phyloP scores from a whole-genome alignment of 2,888 invertebrate genomes.

The Argyresthia goedartella region DNA sequence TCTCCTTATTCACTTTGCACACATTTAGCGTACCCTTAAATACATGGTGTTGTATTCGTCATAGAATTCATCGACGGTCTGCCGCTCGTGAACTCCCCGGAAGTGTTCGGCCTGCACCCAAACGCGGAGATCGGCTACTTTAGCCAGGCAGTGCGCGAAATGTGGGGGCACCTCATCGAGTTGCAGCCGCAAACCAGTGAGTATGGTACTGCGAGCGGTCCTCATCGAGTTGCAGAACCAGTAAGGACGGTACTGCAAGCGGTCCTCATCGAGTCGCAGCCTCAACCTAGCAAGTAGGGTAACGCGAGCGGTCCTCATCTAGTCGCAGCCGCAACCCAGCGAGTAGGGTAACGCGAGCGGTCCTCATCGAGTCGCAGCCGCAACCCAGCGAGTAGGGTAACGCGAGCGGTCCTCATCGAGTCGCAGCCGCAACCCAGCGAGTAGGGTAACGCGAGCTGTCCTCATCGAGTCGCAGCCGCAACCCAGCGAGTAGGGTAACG shows the following conservation, averaged over 20 bases:
- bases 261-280: constrained; percentile 91
- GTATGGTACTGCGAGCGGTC: too few species aligned
- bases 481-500: too few species aligned
- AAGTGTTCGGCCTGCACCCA: constrained; percentile 93
- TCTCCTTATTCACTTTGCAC: too few species aligned
- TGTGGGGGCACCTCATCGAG: constrained; percentile 89
- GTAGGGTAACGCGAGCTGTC: too few species aligned
- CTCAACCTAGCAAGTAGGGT: constrained; percentile 81
- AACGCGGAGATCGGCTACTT: constrained; percentile 97
- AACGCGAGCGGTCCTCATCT: too few species aligned
- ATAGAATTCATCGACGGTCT: constrained; percentile 84
- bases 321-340: too few species aligned
- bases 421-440: constrained; percentile 91
- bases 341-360: too few species aligned
- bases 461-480: too few species aligned
- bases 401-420: constrained; percentile 89
- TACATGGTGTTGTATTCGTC: too few species aligned
- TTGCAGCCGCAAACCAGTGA: constrained; percentile 91
- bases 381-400: constrained; percentile 80
- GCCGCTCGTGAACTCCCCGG: constrained; percentile 88
- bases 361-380: constrained; percentile 92
- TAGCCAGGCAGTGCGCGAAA: constrained; percentile 86
- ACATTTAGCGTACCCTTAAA: too few species aligned
- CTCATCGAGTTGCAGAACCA: too few species aligned
- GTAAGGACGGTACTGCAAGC: constrained; percentile 90